Percentiles rank a stretch among this genome's conserved stretches.
Conservation (phyloP, 1,140 invertebrate species). For the Lordiphosa stackelbergi region DNA sequence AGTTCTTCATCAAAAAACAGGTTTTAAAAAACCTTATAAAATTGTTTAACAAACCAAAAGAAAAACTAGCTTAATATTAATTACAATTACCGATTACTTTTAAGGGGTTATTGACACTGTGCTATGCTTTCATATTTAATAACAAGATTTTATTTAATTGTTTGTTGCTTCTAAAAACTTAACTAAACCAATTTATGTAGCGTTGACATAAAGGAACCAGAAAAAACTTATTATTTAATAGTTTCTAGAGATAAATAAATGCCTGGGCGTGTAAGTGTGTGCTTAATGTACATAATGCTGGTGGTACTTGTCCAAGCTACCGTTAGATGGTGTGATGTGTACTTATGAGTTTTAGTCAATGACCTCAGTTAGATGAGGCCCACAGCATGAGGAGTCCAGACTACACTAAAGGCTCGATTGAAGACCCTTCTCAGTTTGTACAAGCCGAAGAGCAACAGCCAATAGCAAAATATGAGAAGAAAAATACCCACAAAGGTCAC, state of each 20-base stretch:
- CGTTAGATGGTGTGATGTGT: constrained; percentile 14
- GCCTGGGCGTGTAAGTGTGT: constrained; percentile 28
- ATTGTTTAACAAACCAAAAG: too few species aligned
- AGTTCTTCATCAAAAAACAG: too few species aligned
- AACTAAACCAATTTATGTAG: constrained; percentile 31
- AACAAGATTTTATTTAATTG: constrained; percentile 28
- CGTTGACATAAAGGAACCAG: constrained; percentile 51
- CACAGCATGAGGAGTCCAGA: constrained; percentile 68
- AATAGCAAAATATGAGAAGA: constrained; percentile 76
- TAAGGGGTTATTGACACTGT: too few species aligned
- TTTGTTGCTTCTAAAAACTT: constrained; percentile 28
- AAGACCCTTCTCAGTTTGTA: constrained; percentile 61
- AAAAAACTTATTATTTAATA: constrained; percentile 40
- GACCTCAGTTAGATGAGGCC: constrained; percentile 55
- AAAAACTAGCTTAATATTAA: too few species aligned
- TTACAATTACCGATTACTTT: too few species aligned
- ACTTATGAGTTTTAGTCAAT: constrained; percentile 5
- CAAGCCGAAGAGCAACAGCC: constrained; percentile 47
- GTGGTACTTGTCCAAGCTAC: constrained; percentile 20
- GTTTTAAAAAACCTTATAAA: too few species aligned
- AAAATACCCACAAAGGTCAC: constrained; percentile 79
- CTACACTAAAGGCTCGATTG: constrained; percentile 63
- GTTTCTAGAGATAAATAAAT: constrained; percentile 54
- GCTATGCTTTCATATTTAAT: constrained; percentile 17
- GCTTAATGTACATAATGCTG: constrained; percentile 35